Evolutionary conservation across 2,113 vertebrate species (phyloP), one percentile per base, ranked within the genome.

Genomic region (Archocentrus centrarchus): DNA sequence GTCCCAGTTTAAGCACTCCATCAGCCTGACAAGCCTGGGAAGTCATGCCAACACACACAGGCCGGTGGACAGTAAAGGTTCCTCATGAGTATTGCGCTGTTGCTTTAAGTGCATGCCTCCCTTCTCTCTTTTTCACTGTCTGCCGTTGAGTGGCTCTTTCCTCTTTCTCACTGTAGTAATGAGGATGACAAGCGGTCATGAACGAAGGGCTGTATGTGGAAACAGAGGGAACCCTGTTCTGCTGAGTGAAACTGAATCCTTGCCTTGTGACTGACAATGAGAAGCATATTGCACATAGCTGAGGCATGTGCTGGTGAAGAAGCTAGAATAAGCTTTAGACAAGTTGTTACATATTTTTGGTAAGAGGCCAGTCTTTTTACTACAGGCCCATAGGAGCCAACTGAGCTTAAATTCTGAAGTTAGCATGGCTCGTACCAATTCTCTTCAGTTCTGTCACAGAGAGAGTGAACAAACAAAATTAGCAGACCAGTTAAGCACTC

Each of bases 21-120:
- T 94, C 93, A 93, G 88, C 39, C 84, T 92, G 94, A 94, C 93
- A 95, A 89, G 88, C 89, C 84, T 63, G 80, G 77, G 82, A 92
- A 75, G 77, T n/a, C 10, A 20, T 79, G 89, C 92, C 89, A 91
- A 89, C 80, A 83, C 87, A 85, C 90, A 32, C 70, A 58, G 41
- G 61, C 79, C 22, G 37, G 66, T 55, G 59, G 89, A 91, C 82
- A 62, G 75, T 59, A 22, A 77, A 81, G 70, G 70, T 32, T 53
- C 82, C 79, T 64, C 37, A 57, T 66, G 79, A 83, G 53, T 73
- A 76, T 13, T 60, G 66, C 47, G 27, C 70, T 77, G 59, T 55
- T 76, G 75, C 75, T 77, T 75, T 18, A 63, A 64, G 75, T 32
- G 63, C 63, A 30, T 35, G 30, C 82, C 24, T 82, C 55, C 11